Percentiles rank a stretch among this genome's conserved stretches.
Evolutionary conservation across 2,888 invertebrate species (phyloP).

Genomic region (Myopa testacea): DNA sequence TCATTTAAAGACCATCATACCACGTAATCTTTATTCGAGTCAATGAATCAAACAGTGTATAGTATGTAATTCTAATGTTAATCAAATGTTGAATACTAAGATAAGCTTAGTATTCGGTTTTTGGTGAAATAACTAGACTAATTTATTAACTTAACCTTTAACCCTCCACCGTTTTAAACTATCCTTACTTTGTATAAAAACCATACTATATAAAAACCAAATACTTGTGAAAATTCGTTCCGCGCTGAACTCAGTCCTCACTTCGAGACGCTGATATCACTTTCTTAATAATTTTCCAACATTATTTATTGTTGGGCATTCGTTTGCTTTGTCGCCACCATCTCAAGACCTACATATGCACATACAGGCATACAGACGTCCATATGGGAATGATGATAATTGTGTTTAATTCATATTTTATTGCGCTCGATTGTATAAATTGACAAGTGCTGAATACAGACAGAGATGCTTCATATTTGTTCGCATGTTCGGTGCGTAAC

Average conservation of each 20-base stretch:
- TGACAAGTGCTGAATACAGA: conserved; percentile 19
- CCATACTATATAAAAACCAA: not conserved
- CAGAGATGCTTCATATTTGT: not conserved
- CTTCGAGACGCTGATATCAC: conserved; percentile 24
- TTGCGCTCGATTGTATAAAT: conserved; percentile 29
- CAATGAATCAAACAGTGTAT: too few species aligned
- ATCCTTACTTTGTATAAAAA: not conserved
- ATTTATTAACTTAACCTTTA: too few species aligned
- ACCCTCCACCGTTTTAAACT: too few species aligned
- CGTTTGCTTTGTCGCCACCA: not conserved
- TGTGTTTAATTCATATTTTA: conserved; percentile 43
- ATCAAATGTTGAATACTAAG: too few species aligned
- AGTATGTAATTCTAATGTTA: too few species aligned
- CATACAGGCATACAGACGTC: too few species aligned
- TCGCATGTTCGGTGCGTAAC: not conserved
- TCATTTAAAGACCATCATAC: too few species aligned
- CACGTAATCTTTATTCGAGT: too few species aligned
- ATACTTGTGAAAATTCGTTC: not conserved
- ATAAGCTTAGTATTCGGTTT: too few species aligned
- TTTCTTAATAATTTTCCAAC: conserved; percentile 26
- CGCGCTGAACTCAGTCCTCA: not conserved
- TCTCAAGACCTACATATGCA: not conserved
- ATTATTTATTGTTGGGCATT: not conserved
- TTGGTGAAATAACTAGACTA: too few species aligned
- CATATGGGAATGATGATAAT: not conserved